Evolutionary conservation across 2,888 invertebrate species (phyloP), one percentile per base, ranked within the genome.

Genomic region (Silvanus unidentatus): DNA sequence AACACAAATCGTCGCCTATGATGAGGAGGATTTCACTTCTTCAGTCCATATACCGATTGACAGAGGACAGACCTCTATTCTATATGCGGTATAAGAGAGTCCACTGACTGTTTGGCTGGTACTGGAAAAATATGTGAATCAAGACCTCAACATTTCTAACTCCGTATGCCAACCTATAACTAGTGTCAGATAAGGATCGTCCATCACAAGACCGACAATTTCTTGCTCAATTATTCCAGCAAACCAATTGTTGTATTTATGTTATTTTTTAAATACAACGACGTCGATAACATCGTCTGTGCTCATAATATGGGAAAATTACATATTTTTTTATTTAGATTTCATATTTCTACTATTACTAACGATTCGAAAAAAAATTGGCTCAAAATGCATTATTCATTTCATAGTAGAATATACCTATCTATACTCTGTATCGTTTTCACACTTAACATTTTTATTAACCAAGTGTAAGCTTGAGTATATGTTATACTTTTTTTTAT

Each of bases 161-260:
- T 29, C 36, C 22, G 13, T 37, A 36, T 39, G 43, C 43, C 13
- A 46, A 42, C 44, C 43, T 37, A 35, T 43, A 43, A 45, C 46
- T 46, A 12, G 9, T 46, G 44, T 49, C 44, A 49, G 49, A 49
- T 46, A 49, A 42, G 10, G 29, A 46, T 43, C 45, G 16, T 44
- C 34, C 40, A 35, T 45, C 39, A 35, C 22, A 39, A 45, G 14
- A 36, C 14, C 16, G 14, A 40, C 12, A 22, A 22, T 9, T 38
- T 47, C 22, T 27, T 37, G 16, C 38, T 44, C 34, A 43, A 40
- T 47, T 43, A 41, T 45, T 42, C 39, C 45, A 45, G 40, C 42
- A 39, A 9, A 32, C 30, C 39, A 39, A 42, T 39, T 14, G 12
- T 27, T 44, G 40, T 44, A 37, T 44, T 22, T 22, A 37, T 37